Evolutionary conservation across 2,797 vertebrate species (phyloP).

Genomic region (Acipenser transmontanus): DNA sequence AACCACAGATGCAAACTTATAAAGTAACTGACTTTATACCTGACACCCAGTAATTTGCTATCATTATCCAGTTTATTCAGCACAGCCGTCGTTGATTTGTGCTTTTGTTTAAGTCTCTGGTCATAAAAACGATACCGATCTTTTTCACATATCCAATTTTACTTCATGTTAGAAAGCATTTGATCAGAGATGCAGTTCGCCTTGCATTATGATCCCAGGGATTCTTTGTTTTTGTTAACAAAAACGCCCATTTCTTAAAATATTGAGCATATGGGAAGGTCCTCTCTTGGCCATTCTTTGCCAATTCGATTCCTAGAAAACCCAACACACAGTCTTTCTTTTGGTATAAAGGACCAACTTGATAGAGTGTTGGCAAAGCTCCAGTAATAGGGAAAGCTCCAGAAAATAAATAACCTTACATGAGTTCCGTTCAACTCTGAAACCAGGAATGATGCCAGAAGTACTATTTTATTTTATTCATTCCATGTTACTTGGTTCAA

Average conservation of each 20-base stretch:
- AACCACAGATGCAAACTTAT: slow-evolving; percentile 2
- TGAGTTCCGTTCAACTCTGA: neutral
- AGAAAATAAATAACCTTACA: neutral
- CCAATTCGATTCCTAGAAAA: neutral
- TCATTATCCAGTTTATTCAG: neutral
- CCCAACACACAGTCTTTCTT: neutral
- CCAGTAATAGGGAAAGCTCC: neutral
- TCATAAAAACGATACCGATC: too few relatives aligned
- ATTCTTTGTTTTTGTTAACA: too few relatives aligned
- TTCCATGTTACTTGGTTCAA: neutral
- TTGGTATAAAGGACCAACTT: neutral
- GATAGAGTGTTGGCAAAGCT: neutral
- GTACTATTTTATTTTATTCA: neutral
- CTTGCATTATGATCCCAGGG: too few relatives aligned
- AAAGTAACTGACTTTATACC: neutral
- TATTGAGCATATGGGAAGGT: too few relatives aligned
- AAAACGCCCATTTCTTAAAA: too few relatives aligned
- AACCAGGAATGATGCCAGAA: neutral
- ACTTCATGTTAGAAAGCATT: too few relatives aligned
- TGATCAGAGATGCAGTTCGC: too few relatives aligned
- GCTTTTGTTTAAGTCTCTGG: too few relatives aligned
- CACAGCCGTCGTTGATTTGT: neutral
- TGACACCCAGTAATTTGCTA: neutral
- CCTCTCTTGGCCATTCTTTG: neutral
- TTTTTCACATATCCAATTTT: too few relatives aligned